These are phyloP conservation scores for Scaptomyza pallida DNA, from an alignment of 1,140 invertebrate genomes.

Conservation along the genomic window DNA sequence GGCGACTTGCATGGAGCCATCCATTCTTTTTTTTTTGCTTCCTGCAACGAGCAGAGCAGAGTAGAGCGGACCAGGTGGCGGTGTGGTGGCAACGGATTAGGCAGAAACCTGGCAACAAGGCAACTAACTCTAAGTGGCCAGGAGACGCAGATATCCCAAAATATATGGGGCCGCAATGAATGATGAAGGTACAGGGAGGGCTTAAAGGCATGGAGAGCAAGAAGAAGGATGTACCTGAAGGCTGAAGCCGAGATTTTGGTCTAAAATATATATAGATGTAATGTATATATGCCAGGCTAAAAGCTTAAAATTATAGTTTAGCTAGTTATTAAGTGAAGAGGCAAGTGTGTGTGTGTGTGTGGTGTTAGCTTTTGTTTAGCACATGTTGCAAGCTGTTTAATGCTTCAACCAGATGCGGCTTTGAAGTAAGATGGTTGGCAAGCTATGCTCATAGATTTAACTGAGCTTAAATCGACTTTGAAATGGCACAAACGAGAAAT, in stretches of 20 bases:
- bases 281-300: background rate
- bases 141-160: conserved; percentile 11
- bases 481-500: background rate
- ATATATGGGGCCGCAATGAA: conserved; percentile 11
- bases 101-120: conserved; percentile 5
- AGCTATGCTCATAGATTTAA: background rate
- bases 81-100: conserved; percentile 5
- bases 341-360: background rate
- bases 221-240: background rate
- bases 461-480: background rate
- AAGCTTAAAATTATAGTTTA: conserved; percentile 7
- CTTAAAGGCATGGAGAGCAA: too few species aligned
- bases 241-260: background rate
- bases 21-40: background rate
- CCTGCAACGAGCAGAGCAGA: conserved; percentile 4
- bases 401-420: background rate
- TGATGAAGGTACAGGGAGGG: background rate
- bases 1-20: conserved; percentile 23
- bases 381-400: conserved; percentile 5
- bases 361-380: conserved; percentile 6
- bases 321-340: conserved; percentile 14
- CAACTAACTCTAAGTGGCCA: conserved; percentile 8
- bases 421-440: background rate
- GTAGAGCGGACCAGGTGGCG: background rate
- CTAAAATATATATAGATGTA: background rate